Percentiles rank a stretch among this genome's conserved stretches.
These are phyloP conservation scores for Chiridota heheva DNA, from an alignment of 35 echinoderm and acorn worm species.

Conservation along the genomic window DNA sequence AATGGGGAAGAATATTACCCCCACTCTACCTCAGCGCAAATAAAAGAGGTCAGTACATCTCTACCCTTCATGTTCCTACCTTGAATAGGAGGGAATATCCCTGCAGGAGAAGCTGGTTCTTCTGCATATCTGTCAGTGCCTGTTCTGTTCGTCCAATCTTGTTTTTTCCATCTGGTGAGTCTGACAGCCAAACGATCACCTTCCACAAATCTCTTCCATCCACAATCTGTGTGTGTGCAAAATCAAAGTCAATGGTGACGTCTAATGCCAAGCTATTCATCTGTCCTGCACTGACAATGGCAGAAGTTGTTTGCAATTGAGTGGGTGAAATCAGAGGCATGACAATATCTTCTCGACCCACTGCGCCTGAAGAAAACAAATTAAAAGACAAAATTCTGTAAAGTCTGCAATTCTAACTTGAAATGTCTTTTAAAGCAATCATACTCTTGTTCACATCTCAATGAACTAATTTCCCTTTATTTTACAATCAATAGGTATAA, in stretches of 20 bases:
- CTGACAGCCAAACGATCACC: conserved; percentile 39
- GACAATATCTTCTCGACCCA: no score
- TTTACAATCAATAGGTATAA: no score
- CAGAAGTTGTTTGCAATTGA: background rate
- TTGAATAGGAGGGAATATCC: conserved; percentile 1
- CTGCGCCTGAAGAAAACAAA: no score
- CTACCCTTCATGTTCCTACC: background rate
- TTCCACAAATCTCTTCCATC: conserved; percentile 5
- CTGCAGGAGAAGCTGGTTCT: background rate
- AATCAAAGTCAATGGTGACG: conserved; percentile 14
- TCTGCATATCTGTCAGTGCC: background rate
- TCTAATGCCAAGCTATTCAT: background rate
- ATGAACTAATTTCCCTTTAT: no score
- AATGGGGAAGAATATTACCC: background rate
- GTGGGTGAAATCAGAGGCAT: conserved; percentile 26
- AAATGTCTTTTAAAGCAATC: no score
- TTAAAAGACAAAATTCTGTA: no score
- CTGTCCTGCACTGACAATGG: background rate
- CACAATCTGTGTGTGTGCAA: conserved; percentile 7
- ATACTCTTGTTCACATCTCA: no score
- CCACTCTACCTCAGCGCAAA: background rate
- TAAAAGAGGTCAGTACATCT: background rate
- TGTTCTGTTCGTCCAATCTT: conserved; percentile 10
- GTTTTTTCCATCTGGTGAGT: background rate
- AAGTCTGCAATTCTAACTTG: no score